These are phyloP conservation scores for Brachyalestes nurse DNA, from an alignment of 2,797 vertebrate genomes.

Conservation along the genomic window DNA sequence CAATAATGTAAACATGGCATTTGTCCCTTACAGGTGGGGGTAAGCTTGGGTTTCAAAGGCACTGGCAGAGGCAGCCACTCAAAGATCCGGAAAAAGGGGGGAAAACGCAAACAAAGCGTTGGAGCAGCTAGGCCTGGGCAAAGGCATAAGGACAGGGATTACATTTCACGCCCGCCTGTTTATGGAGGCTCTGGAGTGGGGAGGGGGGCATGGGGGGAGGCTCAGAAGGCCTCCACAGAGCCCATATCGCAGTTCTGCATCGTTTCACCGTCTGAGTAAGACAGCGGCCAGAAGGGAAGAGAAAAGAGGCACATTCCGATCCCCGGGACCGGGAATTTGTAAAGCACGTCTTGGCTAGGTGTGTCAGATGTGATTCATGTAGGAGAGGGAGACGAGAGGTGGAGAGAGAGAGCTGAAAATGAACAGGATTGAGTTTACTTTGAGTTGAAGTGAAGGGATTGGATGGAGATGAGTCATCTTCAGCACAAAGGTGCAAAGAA, in stretches of 20 bases:
- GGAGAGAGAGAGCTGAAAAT: constrained; percentile 1
- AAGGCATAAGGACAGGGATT: constrained; percentile 71
- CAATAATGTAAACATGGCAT: constrained; percentile 66
- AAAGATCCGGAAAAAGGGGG: constrained; percentile 63
- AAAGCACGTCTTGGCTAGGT: constrained; percentile 32
- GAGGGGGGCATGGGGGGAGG: background rate
- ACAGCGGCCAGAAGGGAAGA: constrained; percentile 58
- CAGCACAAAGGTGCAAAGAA: background rate
- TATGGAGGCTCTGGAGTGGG: constrained; percentile 62
- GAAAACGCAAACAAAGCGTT: constrained; percentile 69
- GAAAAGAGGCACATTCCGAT: constrained; percentile 48
- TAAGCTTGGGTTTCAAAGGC: constrained; percentile 71
- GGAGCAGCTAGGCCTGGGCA: constrained; percentile 52
- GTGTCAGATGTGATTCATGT: constrained; percentile 46
- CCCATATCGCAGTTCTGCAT: constrained; percentile 79
- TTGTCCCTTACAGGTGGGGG: constrained; percentile 65
- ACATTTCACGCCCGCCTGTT: constrained; percentile 74
- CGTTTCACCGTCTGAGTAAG: constrained; percentile 72
- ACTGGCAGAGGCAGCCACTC: constrained; percentile 59
- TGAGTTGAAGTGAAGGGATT: constrained; percentile 3
- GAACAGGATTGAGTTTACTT: background rate
- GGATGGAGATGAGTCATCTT: constrained; percentile 21
- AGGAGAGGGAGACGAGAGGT: constrained; percentile 38
- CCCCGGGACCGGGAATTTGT: constrained; percentile 26
- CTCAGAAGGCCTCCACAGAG: constrained; percentile 47